A percentile compares a stretch with the other conserved stretches of the same genome.
Evolutionary conservation across 2,888 invertebrate genomes (phyloP).

Genomic region (Hanleya hanleyi): DNA sequence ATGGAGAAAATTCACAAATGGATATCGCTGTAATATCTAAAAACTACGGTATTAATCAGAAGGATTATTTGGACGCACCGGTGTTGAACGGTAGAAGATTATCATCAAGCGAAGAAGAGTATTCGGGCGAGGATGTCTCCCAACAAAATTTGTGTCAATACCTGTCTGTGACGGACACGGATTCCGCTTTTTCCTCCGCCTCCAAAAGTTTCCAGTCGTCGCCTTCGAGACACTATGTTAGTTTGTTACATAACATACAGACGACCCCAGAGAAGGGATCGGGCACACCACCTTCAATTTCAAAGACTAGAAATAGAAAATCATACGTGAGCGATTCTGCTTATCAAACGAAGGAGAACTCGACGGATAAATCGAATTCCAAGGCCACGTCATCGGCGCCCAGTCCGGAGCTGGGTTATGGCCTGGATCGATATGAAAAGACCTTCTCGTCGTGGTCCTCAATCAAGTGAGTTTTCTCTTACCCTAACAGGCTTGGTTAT

Average conservation of each 20-base stretch:
- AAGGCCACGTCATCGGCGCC: constrained; percentile 5
- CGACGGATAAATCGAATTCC: constrained; percentile 6
- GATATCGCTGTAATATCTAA: background rate
- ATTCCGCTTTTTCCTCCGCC: background rate
- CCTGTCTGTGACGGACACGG: background rate
- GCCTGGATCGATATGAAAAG: background rate
- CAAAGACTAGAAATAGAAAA: background rate
- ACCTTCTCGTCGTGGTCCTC: background rate
- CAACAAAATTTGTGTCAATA: background rate
- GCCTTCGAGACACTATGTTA: too few relatives aligned
- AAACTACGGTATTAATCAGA: background rate
- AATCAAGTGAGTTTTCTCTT: background rate
- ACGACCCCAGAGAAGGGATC: background rate
- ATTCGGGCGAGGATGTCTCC: background rate
- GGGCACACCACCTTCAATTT: background rate
- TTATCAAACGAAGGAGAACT: constrained; percentile 6
- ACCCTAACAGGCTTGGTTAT: too few relatives aligned
- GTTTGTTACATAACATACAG: background rate
- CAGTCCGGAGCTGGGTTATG: background rate
- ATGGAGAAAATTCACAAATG: background rate
- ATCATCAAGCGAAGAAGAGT: background rate
- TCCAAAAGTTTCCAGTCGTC: background rate
- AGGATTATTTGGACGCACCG: background rate
- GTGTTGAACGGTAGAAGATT: background rate
- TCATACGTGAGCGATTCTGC: too few relatives aligned